Percentiles rank a stretch among this genome's conserved stretches.
Conservation (phyloP, 2,888 invertebrate species). For the Eristalis tenax region DNA sequence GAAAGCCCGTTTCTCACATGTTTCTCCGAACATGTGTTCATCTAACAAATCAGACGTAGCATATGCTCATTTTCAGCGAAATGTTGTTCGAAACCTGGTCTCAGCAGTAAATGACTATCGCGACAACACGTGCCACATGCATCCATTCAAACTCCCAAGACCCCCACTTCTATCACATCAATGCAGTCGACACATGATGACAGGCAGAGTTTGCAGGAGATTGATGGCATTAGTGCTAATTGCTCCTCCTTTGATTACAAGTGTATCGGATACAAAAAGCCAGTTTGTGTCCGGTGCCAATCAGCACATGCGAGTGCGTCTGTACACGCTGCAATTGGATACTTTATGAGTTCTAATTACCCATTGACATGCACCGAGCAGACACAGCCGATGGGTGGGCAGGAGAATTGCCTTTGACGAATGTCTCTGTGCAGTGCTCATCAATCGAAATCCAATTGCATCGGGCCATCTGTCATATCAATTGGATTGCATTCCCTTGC, state of each 20-base stretch:
- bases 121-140: not conserved
- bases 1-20: no score
- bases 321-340: not conserved
- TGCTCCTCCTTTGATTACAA: not conserved
- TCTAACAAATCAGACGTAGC: not conserved
- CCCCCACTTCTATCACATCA: no score
- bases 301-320: not conserved
- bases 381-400: not conserved
- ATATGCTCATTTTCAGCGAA: not conserved
- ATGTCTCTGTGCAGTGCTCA: not conserved
- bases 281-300: not conserved
- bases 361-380: not conserved
- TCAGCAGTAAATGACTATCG: no score
- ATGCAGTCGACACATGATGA: not conserved
- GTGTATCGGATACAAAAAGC: not conserved
- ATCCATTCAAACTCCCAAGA: not conserved
- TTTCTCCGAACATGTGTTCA: not conserved
- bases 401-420: not conserved
- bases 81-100: not conserved
- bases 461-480: not conserved
- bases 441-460: not conserved
- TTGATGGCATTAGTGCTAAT: not conserved
- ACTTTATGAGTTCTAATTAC: slow-evolving; percentile 6
- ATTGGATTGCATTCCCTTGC: not conserved
- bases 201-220: not conserved